Evolutionary conservation across 1,140 invertebrate species (phyloP).

Genomic region (Leptinotarsa defecta): DNA sequence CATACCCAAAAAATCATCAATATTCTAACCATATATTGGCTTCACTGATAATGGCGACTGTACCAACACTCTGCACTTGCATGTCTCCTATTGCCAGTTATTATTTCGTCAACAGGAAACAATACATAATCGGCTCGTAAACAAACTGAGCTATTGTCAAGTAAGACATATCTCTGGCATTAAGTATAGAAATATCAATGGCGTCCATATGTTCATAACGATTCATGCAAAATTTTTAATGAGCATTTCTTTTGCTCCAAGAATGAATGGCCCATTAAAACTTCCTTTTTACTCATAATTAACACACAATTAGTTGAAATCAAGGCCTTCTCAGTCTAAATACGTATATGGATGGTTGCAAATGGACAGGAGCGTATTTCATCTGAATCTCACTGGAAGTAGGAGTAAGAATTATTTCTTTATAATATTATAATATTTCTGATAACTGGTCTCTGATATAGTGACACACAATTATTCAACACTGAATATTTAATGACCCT

Average conservation of each 20-base stretch:
- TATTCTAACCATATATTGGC: too few relatives aligned
- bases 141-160: neutral
- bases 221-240: constrained; percentile 10
- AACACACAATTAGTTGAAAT: constrained; percentile 10
- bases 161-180: neutral
- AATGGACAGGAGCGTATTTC: neutral
- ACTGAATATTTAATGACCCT: too few relatives aligned
- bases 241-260: constrained; percentile 1
- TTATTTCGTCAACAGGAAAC: neutral
- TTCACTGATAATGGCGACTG: too few relatives aligned
- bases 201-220: neutral
- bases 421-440: too few relatives aligned
- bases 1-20: too few relatives aligned
- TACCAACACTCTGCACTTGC: too few relatives aligned
- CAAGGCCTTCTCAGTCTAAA: neutral
- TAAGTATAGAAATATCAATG: neutral
- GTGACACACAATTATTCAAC: too few relatives aligned
- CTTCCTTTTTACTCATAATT: neutral
- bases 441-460: too few relatives aligned
- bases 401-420: too few relatives aligned
- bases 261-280: neutral
- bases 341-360: neutral
- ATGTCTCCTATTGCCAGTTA: too few relatives aligned
- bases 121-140: neutral
- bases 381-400: too few relatives aligned